Conservation (phyloP, 2,113 vertebrate genomes). For the Ivindomyrus marchei region DNA sequence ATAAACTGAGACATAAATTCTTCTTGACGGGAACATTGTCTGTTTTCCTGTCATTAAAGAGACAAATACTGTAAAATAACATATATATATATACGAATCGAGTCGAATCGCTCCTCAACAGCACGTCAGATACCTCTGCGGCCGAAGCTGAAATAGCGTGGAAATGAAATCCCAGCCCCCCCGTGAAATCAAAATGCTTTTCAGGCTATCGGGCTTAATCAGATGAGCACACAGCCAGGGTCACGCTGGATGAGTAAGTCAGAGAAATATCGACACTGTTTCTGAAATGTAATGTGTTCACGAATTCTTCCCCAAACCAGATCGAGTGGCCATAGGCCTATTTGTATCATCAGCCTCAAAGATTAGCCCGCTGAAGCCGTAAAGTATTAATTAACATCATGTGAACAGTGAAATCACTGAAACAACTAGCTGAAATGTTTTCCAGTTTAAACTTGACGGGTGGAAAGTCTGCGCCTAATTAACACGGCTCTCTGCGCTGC, state of each 20-base stretch:
- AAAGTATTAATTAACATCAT: conserved; percentile 34
- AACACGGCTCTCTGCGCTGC: not conserved
- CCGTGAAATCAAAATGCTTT: not conserved
- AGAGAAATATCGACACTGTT: not conserved
- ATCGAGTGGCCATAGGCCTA: not conserved
- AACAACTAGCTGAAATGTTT: not conserved
- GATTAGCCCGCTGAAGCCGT: not conserved
- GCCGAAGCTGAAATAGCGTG: not conserved
- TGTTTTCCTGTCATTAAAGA: conserved; percentile 3
- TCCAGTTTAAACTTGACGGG: not conserved
- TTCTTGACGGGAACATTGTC: not conserved
- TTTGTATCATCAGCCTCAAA: not conserved
- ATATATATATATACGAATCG: not conserved
- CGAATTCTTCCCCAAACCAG: not conserved
- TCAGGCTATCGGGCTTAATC: not conserved
- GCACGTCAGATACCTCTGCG: not conserved
- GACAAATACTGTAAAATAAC: not conserved
- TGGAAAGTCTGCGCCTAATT: not conserved
- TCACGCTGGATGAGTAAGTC: not conserved
- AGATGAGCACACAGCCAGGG: conserved; percentile 21
- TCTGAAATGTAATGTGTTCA: not conserved
- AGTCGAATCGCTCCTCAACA: not conserved
- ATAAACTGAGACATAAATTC: not conserved
- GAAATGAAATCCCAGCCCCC: not conserved
- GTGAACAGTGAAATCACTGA: conserved; percentile 5